These are phyloP conservation scores for Akabosia matsudoensis DNA, from an alignment of 1,140 invertebrate species.

Conservation along the genomic window DNA sequence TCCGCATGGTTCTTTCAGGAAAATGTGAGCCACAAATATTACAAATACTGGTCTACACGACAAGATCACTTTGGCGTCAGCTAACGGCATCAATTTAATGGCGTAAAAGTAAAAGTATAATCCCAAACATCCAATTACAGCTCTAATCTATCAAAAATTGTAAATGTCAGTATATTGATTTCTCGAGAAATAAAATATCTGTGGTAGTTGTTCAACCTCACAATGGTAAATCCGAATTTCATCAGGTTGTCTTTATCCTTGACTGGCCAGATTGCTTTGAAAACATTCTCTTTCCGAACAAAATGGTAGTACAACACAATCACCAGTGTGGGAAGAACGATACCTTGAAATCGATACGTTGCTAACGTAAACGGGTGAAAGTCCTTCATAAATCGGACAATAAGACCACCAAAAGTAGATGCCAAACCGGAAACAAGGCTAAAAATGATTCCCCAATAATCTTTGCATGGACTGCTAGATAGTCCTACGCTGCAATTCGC, in stretches of 20 bases:
- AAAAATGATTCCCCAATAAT: conserved; percentile 6
- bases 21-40: conserved; percentile 78
- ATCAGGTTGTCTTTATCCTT: conserved; percentile 1
- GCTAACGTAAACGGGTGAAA: conserved; percentile 14
- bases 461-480: neutral
- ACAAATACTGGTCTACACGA: conserved; percentile 90
- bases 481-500: too few relatives aligned
- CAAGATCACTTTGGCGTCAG: conserved; percentile 71
- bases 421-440: neutral
- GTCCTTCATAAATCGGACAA: neutral
- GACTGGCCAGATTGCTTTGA: conserved; percentile 7
- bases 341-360: conserved; percentile 34
- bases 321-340: conserved; percentile 29
- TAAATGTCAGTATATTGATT: neutral
- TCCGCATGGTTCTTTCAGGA: conserved; percentile 85
- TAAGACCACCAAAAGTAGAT: neutral
- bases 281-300: conserved; percentile 1
- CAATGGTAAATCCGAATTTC: conserved; percentile 9
- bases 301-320: conserved; percentile 28
- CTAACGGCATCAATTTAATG: conserved; percentile 25
- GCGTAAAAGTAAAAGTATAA: conserved; percentile 36
- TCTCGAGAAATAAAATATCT: neutral
- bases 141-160: conserved; percentile 24
- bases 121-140: conserved; percentile 29
- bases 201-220: neutral